Base-by-base conservation (phyloP, 2,888 invertebrate species). In the Drosophila picticornis region DNA sequence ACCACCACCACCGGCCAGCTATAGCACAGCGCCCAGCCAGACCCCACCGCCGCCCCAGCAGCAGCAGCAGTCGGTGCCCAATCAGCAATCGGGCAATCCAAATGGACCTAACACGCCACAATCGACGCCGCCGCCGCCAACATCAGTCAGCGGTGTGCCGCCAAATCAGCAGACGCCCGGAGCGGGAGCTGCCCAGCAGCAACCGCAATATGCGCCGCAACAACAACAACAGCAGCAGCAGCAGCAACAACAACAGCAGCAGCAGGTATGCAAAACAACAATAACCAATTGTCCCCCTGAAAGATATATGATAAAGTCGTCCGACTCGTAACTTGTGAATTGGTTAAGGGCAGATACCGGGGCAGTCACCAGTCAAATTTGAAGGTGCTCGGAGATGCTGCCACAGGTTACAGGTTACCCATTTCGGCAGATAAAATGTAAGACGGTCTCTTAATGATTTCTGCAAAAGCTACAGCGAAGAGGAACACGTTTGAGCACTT, bases 11-110 rank as follows among this genome's bases (percentile, higher is more conserved):
- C 87, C 93, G 16, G 93, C 92, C 13, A 91, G 88, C 22, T 94
- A 94, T 72, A 94, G 92, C 69, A 94, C 93, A 69, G 94, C 94
- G 65, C 93, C 94, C 7, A 94, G 94, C 13, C 94, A 94, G 85
- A 91, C 93, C 58, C 92, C 91, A 43, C 93, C 91, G 63, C 88
- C 91, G 36, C 72, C 77, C 40, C 85, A 91, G 62, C 81, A 78
- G 9, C 77, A 80, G 25, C 70, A 56, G 65, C 93, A 93, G 83
- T 88, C 92, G 66, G 94, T 94, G 67, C 93, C 94, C 7, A 94
- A 75, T 55, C 81, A 80, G 46, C 75, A 70, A 36, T 68, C 63
- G 11, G 73, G 80, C 38, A 91, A 91, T 76, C 85, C 91, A 7
- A 91, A 91, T 64, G 91, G 91, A 10, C 74, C 90, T 46, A 91